These are phyloP conservation scores for Synergus gifuensis DNA, from an alignment of 2,888 invertebrate genomes.

Conservation along the genomic window DNA sequence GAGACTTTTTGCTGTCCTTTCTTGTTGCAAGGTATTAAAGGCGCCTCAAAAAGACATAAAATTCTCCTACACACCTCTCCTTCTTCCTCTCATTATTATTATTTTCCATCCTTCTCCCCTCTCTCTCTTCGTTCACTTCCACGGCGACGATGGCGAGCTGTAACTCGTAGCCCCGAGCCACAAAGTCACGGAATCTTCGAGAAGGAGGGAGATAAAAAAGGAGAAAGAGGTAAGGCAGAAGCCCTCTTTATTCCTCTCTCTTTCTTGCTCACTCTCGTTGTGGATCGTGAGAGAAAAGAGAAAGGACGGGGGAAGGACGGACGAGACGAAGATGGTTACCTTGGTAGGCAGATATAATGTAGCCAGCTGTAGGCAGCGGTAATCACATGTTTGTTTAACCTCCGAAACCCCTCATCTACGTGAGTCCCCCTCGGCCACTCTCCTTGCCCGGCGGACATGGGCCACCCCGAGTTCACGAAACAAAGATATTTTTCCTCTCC, in stretches of 20 bases:
- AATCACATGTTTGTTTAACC: slow-evolving; percentile 78
- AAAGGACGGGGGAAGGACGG: slow-evolving; percentile 49
- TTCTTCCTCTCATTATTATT: slow-evolving; percentile 42
- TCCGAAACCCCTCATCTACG: slow-evolving; percentile 76
- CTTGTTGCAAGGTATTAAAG: slow-evolving; percentile 57
- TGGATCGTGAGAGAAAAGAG: slow-evolving; percentile 50
- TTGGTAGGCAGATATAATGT: slow-evolving; percentile 75
- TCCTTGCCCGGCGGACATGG: slow-evolving; percentile 66
- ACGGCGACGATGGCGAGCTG: neutral
- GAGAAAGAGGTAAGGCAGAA: slow-evolving; percentile 71
- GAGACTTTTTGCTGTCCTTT: slow-evolving; percentile 51
- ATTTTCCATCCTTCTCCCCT: slow-evolving; percentile 46
- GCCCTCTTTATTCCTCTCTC: slow-evolving; percentile 55
- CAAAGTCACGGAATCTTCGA: slow-evolving; percentile 30
- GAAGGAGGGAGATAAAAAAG: slow-evolving; percentile 48
- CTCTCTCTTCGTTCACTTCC: neutral
- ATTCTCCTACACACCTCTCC: slow-evolving; percentile 42
- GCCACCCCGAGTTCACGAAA: slow-evolving; percentile 71
- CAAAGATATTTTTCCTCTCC: slow-evolving; percentile 50
- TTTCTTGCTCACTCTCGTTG: slow-evolving; percentile 46
- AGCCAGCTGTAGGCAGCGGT: slow-evolving; percentile 77
- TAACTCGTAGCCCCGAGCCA: slow-evolving; percentile 29
- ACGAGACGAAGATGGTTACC: slow-evolving; percentile 67
- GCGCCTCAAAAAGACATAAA: slow-evolving; percentile 62
- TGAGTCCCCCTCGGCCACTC: slow-evolving; percentile 66